A percentile compares a stretch with the other conserved stretches of the same genome.
Evolutionary conservation across 2,797 vertebrate genomes (phyloP).

Genomic region (Bucorvus abyssinicus): DNA sequence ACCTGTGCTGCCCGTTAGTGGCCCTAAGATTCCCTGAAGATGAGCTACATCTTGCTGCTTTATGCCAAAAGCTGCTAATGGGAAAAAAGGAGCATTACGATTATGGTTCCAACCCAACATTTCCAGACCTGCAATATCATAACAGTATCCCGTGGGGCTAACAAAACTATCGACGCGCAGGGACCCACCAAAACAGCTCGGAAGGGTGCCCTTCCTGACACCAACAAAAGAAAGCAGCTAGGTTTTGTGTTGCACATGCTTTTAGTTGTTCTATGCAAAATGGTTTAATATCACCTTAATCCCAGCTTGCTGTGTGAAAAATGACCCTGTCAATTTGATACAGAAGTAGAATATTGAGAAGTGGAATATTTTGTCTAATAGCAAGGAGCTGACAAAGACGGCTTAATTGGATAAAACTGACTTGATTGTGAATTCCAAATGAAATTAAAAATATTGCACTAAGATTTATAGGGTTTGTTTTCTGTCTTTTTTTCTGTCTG

Average conservation of each 20-base stretch:
- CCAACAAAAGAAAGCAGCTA: neutral
- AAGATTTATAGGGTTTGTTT: constrained; percentile 9
- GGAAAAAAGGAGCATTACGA: neutral
- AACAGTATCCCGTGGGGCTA: neutral
- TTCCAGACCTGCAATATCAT: neutral
- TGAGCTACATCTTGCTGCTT: neutral
- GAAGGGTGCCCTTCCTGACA: neutral
- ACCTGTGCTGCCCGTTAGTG: neutral
- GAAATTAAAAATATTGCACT: constrained; percentile 50
- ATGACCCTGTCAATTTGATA: constrained; percentile 69
- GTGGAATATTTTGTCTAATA: constrained; percentile 60
- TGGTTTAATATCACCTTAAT: constrained; percentile 70
- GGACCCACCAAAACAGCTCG: neutral
- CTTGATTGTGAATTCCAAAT: constrained; percentile 53
- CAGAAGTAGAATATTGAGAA: constrained; percentile 62
- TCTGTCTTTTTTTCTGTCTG: neutral
- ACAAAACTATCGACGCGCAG: neutral
- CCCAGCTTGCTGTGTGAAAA: constrained; percentile 69
- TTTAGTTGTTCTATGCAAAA: constrained; percentile 57
- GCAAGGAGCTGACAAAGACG: constrained; percentile 61
- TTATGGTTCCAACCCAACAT: neutral
- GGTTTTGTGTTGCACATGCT: constrained; percentile 3
- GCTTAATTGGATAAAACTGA: constrained; percentile 58
- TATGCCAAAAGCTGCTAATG: neutral
- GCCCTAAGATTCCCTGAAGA: neutral